Percentiles rank a stretch among this genome's conserved stretches.
phyloP scores from a whole-genome alignment of 64 coral and sea anemone genomes.

The Orbicella faveolata region DNA sequence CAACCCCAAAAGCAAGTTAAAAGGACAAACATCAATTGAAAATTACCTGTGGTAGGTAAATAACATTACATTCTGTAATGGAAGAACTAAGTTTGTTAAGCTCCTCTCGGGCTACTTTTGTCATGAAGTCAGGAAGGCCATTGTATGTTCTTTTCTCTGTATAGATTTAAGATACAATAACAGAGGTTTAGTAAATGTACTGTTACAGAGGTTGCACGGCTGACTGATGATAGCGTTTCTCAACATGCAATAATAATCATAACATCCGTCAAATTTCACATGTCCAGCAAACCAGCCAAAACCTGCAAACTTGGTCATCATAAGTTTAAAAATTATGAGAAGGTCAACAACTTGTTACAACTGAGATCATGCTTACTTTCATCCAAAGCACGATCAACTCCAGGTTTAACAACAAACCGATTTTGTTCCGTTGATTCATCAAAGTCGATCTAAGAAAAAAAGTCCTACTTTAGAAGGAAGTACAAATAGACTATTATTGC shows the following conservation, averaged over 20 bases:
- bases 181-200: neutral
- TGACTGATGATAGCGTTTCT: no score
- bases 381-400: slow-evolving; percentile 89
- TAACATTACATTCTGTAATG: slow-evolving; percentile 95
- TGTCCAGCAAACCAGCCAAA: no score
- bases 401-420: slow-evolving; percentile 96
- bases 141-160: slow-evolving; percentile 96
- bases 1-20: neutral
- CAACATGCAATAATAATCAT: no score
- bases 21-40: neutral
- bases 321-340: no score
- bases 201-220: neutral
- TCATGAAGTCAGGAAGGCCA: slow-evolving; percentile 98
- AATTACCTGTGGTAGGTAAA: slow-evolving; percentile 96
- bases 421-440: slow-evolving; percentile 92
- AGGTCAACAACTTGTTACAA: neutral
- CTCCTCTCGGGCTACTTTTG: slow-evolving; percentile 93
- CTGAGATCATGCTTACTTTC: slow-evolving; percentile 63
- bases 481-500: neutral
- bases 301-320: no score
- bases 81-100: slow-evolving; percentile 87
- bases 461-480: neutral
- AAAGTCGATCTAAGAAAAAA: slow-evolving; percentile 84
- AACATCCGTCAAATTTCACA: no score
- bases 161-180: neutral